A percentile compares a stretch with the other conserved stretches of the same genome.
Evolutionary conservation across 2,888 invertebrate species (phyloP).

Genomic region (Synanthedon tipuliformis): DNA sequence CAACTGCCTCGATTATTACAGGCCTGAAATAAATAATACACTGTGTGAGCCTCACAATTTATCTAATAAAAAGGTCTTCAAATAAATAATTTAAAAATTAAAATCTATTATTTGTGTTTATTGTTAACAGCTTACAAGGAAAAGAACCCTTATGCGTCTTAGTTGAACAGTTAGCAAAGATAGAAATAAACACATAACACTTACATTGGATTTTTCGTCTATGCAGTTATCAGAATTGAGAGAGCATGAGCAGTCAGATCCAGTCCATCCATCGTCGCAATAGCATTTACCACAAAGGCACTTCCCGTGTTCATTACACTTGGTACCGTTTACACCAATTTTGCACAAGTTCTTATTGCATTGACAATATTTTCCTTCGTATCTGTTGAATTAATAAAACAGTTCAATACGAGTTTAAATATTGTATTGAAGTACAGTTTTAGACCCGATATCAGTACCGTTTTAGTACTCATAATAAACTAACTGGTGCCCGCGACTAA

Average conservation of each 20-base stretch:
- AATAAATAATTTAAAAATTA: too few relatives aligned
- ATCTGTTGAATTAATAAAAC: slow-evolving; percentile 15
- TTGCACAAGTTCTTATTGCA: slow-evolving; percentile 35
- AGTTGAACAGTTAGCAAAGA: too few relatives aligned
- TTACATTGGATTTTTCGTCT: slow-evolving; percentile 17
- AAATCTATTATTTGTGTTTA: too few relatives aligned
- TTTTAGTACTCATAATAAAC: too few relatives aligned
- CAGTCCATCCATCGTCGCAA: slow-evolving; percentile 48
- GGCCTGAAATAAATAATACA: slow-evolving; percentile 13
- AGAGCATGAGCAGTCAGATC: slow-evolving; percentile 45
- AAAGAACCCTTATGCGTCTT: too few relatives aligned
- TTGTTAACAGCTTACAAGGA: too few relatives aligned
- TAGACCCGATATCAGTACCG: too few relatives aligned
- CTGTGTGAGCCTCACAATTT: too few relatives aligned
- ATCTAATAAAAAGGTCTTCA: too few relatives aligned
- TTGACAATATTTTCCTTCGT: slow-evolving; percentile 34
- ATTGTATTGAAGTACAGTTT: too few relatives aligned
- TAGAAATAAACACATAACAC: slow-evolving; percentile 2
- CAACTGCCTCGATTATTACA: slow-evolving; percentile 38
- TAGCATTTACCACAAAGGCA: slow-evolving; percentile 74
- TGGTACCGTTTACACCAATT: slow-evolving; percentile 14
- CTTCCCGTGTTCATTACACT: slow-evolving; percentile 73
- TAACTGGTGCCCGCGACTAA: too few relatives aligned
- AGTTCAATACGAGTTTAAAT: too few relatives aligned
- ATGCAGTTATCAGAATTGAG: slow-evolving; percentile 12